A percentile compares a stretch with the other conserved stretches of the same genome.
phyloP scores from a whole-genome alignment of 2,113 vertebrate genomes.

The Etheostoma cragini region DNA sequence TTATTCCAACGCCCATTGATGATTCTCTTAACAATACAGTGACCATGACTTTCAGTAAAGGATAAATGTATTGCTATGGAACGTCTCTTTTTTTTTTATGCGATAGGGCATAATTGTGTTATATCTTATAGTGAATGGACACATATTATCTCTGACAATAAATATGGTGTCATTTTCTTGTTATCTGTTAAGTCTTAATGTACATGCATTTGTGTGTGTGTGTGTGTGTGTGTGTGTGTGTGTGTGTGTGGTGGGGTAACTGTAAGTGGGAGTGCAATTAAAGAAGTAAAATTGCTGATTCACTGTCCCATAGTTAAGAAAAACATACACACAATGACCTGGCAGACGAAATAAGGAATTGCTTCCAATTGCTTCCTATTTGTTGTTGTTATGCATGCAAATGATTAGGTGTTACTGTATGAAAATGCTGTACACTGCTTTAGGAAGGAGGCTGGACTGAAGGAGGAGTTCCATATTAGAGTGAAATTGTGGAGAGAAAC shows the following conservation, averaged over 20 bases:
- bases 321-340: slow-evolving; percentile 4
- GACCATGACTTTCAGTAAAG: not conserved
- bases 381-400: slow-evolving; percentile 8
- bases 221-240: slow-evolving; percentile 2
- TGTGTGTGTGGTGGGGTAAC: not conserved
- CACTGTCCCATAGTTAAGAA: not conserved
- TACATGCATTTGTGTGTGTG: not conserved
- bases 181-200: not conserved
- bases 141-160: not conserved
- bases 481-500: not conserved
- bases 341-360: slow-evolving; percentile 36
- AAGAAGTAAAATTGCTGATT: slow-evolving; percentile 59
- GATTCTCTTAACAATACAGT: not conserved
- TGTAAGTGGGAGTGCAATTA: slow-evolving; percentile 22
- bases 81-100: not conserved
- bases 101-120: not conserved
- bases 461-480: slow-evolving; percentile 43
- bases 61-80: not conserved
- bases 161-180: not conserved
- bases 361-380: not conserved
- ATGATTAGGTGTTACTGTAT: slow-evolving; percentile 32
- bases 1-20: not conserved
- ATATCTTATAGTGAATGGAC: not conserved
- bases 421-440: slow-evolving; percentile 15
- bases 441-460: slow-evolving; percentile 39